phyloP scores from a whole-genome alignment of 2,797 vertebrate species.

The Balearica regulorum region DNA sequence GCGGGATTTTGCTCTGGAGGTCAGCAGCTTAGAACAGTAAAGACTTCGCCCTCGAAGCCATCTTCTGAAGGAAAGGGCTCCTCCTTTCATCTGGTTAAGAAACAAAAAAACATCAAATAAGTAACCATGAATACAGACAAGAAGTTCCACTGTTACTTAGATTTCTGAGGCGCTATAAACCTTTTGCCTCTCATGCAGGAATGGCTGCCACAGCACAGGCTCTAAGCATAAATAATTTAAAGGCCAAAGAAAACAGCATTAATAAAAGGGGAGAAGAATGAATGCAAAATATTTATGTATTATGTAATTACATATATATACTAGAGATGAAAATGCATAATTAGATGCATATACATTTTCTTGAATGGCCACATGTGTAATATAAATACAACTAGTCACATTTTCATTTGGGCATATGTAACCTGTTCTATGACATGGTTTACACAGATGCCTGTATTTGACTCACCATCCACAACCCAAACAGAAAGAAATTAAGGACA shows the following conservation, averaged over 20 bases:
- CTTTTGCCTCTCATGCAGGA: not conserved
- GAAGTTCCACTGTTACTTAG: not conserved
- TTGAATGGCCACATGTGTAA: not conserved
- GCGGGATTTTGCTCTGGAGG: slow-evolving; percentile 82
- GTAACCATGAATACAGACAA: not conserved
- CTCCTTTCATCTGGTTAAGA: slow-evolving; percentile 80
- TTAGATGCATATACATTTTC: not conserved
- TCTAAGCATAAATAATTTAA: not conserved
- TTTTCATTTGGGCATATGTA: not conserved
- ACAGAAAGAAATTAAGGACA: not conserved
- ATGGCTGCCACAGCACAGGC: not conserved
- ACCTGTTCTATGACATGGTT: not conserved
- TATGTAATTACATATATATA: not conserved
- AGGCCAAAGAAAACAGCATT: not conserved
- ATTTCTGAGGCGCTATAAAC: not conserved
- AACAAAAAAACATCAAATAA: not conserved
- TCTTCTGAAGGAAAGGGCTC: slow-evolving; percentile 75
- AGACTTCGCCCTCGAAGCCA: slow-evolving; percentile 87
- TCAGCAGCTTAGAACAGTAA: slow-evolving; percentile 87
- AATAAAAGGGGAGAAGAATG: not conserved
- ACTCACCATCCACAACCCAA: not conserved
- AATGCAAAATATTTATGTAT: not conserved
- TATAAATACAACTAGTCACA: not conserved
- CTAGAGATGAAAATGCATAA: not conserved
- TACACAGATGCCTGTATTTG: not conserved